Evolutionary conservation across 2,888 invertebrate genomes (phyloP).

Genomic region (Pollenia griseotomentosa): DNA sequence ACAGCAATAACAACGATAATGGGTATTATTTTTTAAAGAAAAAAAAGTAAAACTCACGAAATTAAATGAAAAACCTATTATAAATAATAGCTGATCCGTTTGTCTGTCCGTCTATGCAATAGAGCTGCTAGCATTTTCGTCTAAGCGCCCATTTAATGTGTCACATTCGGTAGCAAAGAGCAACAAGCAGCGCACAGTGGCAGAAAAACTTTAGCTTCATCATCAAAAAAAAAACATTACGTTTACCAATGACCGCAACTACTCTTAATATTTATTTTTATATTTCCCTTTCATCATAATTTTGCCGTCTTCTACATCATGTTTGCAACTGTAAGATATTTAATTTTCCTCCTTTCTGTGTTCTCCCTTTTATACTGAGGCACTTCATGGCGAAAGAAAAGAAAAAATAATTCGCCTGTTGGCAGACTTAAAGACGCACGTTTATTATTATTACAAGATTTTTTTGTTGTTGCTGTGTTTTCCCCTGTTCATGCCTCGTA

Average conservation of each 20-base stretch:
- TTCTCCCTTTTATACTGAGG: slow-evolving; percentile 3
- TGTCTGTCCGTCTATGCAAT: neutral
- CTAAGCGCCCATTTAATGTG: slow-evolving; percentile 64
- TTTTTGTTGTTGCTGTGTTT: slow-evolving; percentile 22
- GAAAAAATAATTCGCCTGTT: slow-evolving; percentile 51
- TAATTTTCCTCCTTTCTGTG: slow-evolving; percentile 33
- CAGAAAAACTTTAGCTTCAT: slow-evolving; percentile 27
- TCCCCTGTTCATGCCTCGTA: slow-evolving; percentile 42
- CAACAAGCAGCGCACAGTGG: slow-evolving; percentile 14
- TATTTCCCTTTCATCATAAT: slow-evolving; percentile 59
- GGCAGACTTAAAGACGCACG: slow-evolving; percentile 68
- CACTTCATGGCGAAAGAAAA: neutral
- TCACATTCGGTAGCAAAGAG: slow-evolving; percentile 53
- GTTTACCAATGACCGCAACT: slow-evolving; percentile 58
- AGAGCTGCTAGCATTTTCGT: slow-evolving; percentile 1
- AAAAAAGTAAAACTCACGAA: slow-evolving; percentile 59
- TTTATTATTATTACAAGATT: slow-evolving; percentile 51
- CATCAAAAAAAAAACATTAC: slow-evolving; percentile 13
- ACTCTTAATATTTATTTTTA: slow-evolving; percentile 36
- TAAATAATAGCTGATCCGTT: slow-evolving; percentile 56
- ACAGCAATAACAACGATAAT: slow-evolving; percentile 3
- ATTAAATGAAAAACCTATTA: slow-evolving; percentile 71
- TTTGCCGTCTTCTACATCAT: slow-evolving; percentile 20
- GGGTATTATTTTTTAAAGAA: slow-evolving; percentile 1
- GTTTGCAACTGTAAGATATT: slow-evolving; percentile 35